Evolutionary conservation across 2,113 vertebrate species (phyloP), one percentile per base, ranked within the genome.

Genomic region (Talpa occidentalis): DNA sequence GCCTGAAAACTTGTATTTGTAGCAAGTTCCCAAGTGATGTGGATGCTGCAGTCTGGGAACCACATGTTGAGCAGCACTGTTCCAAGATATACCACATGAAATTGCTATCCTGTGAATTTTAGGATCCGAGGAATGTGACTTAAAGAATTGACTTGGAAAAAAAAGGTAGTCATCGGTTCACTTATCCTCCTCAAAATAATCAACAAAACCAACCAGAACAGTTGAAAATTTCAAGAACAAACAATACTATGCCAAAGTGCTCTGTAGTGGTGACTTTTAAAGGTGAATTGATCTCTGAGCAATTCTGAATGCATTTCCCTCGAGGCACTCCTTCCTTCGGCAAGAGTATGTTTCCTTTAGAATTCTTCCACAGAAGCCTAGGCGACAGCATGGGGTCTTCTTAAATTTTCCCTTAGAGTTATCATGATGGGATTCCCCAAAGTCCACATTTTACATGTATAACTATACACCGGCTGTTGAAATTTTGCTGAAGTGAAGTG

Each of bases 281-380:
- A 97, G 94, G 3, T 10, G 54, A 89, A 83, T 69, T 96, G 93
- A 97, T 91, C 78, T 87, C n/a, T 32, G 90, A 95, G 96, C 95
- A 76, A 70, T 82, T 96, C 94, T 85, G 82, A 60, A 66, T 2
- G 32, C 64, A 83, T 76, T 96, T 97, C 92, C 95, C 86, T 77
- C 77, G 88, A 96, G 93, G 97, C n/a, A n/a, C n/a, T n/a, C 62
- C 84, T 88, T 83, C 16, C n/a, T 83, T 83, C 59, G 62, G 81
- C 32, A 94, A 92, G 54, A 95, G 10, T 90, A 42, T 37, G 77
- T 87, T 94, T 90, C 80, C 77, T 82, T 56, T 14, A 47, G 90
- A 81, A 73, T 59, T 92, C 66, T 88, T 95, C 70, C 79, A 83
- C 42, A 90, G 54, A 92, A 88, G 70, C 47, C 37, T 6, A 67